Conservation (phyloP, 2,888 invertebrate genomes). For the Frankliniella intonsa region DNA sequence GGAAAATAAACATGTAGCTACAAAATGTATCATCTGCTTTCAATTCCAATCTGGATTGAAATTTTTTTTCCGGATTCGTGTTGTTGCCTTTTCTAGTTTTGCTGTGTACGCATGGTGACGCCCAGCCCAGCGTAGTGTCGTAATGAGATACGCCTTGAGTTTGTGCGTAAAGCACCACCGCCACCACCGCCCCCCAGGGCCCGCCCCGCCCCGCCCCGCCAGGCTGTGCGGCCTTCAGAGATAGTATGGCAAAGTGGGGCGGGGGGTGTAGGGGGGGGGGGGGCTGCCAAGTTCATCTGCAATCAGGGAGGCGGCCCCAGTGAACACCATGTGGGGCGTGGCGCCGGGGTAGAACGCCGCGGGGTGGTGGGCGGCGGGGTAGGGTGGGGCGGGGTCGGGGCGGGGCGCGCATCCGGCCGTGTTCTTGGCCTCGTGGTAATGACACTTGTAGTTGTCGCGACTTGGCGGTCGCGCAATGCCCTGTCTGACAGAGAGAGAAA, state of each 20-base stretch:
- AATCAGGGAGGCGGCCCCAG: neutral
- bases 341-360: neutral
- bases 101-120: too few species aligned
- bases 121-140: too few species aligned
- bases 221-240: neutral
- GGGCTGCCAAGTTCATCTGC: neutral
- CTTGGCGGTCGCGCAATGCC: neutral
- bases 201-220: neutral
- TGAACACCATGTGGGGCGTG: neutral
- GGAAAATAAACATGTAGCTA: too few species aligned
- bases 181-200: neutral
- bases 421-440: conserved; percentile 20
- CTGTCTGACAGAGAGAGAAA: neutral
- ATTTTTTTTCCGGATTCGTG: too few species aligned
- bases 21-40: too few species aligned
- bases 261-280: neutral
- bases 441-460: conserved; percentile 19
- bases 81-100: too few species aligned
- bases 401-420: neutral
- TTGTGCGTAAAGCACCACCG: too few species aligned
- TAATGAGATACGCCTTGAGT: too few species aligned
- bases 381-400: neutral
- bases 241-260: neutral
- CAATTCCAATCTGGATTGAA: too few species aligned
- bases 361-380: too few species aligned